Evolutionary conservation across 2,113 vertebrate species (phyloP), one percentile per base, ranked within the genome.

Genomic region (Mesoclemmys tuberculata): DNA sequence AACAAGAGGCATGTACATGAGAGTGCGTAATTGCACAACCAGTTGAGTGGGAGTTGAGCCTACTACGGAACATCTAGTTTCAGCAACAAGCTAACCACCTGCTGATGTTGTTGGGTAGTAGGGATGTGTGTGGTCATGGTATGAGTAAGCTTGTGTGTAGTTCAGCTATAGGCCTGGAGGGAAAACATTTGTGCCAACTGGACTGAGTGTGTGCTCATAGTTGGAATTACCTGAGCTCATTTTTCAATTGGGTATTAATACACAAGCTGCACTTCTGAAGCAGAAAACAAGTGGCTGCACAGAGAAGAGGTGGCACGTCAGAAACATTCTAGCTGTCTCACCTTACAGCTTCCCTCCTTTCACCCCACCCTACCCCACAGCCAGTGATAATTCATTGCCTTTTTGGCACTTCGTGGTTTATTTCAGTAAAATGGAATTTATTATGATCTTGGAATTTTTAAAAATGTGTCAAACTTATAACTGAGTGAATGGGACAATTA

Each of bases 141-240:
- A 2, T 97, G 97, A 97, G 94, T 97, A 96, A 97, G 97, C 35
- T 93, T 77, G 1, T 82, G 68, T 38, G 86, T 96, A 95, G 84
- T 90, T 96, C 91, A 84, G 90, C 95, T 94, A 88, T 3, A 14
- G 96, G 96, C 94, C 95, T 92, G 93, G 94, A 84, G 88, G 94
- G 94, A 96, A 95, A 96, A 95, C 93, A 95, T 96, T 97, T 87
- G 88, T 95, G 94, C 95, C 97, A 97, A 94, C 4, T 0, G 86
- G 27, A 87, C 14, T 0, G 2, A 79, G 94, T 95, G 95, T 95
- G 91, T 96, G 96, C 84, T 96, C 82, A 3, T 90, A 92, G 96
- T 87, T 95, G 89, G 92, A 96, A 97, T 97, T 97, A 96, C 96
- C 95, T 95, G 95, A 96, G 96, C 94, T 97, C 96, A 81, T 95